Conservation (phyloP, 1,140 invertebrate genomes). For the Drosophila quadrilineata region DNA sequence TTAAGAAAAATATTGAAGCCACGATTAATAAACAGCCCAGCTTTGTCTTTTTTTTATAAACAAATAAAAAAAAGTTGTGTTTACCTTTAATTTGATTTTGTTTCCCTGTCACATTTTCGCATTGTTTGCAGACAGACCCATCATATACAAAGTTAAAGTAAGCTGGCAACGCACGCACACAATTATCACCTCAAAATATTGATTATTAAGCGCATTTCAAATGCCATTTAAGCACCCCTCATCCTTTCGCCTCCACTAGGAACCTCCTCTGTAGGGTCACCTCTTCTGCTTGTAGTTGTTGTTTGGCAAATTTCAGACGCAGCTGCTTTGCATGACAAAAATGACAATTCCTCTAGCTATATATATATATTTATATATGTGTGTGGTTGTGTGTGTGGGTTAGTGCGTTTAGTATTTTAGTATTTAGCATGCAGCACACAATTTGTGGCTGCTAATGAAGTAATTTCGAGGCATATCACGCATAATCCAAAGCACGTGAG, state of each 20-base stretch:
- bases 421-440: conserved; percentile 69
- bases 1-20: no score
- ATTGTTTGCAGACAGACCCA: conserved; percentile 27
- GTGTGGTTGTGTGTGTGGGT: conserved; percentile 14
- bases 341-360: conserved; percentile 39
- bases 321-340: conserved; percentile 75
- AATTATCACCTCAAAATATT: conserved; percentile 75
- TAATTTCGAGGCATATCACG: conserved; percentile 79
- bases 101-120: background rate
- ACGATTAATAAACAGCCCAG: no score
- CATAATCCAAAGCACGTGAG: conserved; percentile 78
- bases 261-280: background rate
- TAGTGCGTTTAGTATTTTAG: conserved; percentile 36
- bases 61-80: no score
- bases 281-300: conserved; percentile 32
- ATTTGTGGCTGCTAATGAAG: conserved; percentile 78
- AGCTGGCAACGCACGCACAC: conserved; percentile 59
- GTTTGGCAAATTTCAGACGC: conserved; percentile 40
- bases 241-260: background rate
- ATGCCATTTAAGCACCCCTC: conserved; percentile 43
- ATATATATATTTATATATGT: conserved; percentile 5
- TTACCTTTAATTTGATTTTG: background rate
- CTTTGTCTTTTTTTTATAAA: no score
- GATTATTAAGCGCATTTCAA: conserved; percentile 72
- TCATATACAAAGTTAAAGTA: conserved; percentile 17